Evolutionary conservation across 1,140 invertebrate genomes (phyloP).

Genomic region (Zeugodacus cucurbitae): DNA sequence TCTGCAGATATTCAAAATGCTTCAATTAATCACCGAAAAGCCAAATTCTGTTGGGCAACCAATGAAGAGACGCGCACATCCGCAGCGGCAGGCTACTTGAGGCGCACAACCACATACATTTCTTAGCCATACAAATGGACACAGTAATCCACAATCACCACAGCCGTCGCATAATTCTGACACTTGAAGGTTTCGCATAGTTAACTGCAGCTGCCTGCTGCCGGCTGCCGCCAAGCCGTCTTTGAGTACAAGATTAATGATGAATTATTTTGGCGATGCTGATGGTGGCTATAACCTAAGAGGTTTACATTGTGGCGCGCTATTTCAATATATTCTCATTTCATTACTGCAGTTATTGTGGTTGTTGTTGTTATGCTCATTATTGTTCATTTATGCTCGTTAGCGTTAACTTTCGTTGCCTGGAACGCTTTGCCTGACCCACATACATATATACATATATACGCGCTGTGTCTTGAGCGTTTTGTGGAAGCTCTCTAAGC

Average conservation of each 20-base stretch:
- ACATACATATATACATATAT: background rate
- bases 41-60: background rate
- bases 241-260: background rate
- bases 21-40: constrained; percentile 16
- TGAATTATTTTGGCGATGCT: background rate
- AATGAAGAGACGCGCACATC: background rate
- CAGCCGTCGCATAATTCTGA: constrained; percentile 1
- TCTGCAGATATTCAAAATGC: background rate
- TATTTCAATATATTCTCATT: background rate
- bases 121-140: background rate
- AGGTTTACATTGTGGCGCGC: background rate
- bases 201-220: background rate
- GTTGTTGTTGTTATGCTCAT: background rate
- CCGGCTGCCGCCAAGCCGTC: background rate
- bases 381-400: background rate
- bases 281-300: background rate
- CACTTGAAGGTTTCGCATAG: background rate
- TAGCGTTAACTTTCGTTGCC: background rate
- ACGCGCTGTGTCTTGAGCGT: background rate
- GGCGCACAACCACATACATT: background rate
- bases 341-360: background rate
- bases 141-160: background rate
- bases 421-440: background rate
- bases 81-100: background rate
- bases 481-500: background rate